Evolutionary conservation across 2,797 vertebrate species (phyloP), one percentile per base, ranked within the genome.

Genomic region (Micrastur ruficollis): DNA sequence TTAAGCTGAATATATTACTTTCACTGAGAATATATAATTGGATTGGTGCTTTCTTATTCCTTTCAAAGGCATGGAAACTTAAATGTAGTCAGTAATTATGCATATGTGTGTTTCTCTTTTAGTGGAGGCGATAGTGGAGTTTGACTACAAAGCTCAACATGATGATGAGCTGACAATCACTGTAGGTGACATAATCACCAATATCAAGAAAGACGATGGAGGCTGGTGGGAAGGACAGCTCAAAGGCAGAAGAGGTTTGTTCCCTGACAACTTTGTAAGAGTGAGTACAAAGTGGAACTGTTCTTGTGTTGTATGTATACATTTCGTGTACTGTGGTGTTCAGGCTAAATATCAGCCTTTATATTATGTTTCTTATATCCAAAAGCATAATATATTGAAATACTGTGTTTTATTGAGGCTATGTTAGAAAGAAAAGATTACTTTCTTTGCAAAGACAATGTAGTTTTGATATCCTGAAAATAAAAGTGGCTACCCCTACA

Each of bases 191-290:
- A 98, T 99, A 98, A 99, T 99, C 99, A 98, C 98, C 98, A 99
- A 99, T 98, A 99, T 99, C 97, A 99, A 98, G 96, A 99, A 99
- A 94, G 99, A 99, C 96, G 99, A 99, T 95, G 99, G 99, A 96
- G 99, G 99, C 94, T 99, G 99, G 99, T 99, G 99, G 99, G 99
- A 99, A 98, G 99, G 99, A 86, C 99, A 99, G 98, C 98, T 99
- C 98, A 99, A 98, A 58, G 99, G 99, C 98, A 99, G 99, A 96
- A 98, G 99, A 98, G 99, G 99, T 96, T 98, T 99, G 95, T 99
- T 99, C 98, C 99, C 99, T 79, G 99, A 99, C 98, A 99, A 99
- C 99, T 99, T 99, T 97, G 99, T 99, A 98, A 98, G 99, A 98
- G 99, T 99, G 98, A 99, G 99, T 99, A 98, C 97, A 98, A 98